Conservation (phyloP, 2,888 invertebrate species). For the Thymelicus sylvestris region DNA sequence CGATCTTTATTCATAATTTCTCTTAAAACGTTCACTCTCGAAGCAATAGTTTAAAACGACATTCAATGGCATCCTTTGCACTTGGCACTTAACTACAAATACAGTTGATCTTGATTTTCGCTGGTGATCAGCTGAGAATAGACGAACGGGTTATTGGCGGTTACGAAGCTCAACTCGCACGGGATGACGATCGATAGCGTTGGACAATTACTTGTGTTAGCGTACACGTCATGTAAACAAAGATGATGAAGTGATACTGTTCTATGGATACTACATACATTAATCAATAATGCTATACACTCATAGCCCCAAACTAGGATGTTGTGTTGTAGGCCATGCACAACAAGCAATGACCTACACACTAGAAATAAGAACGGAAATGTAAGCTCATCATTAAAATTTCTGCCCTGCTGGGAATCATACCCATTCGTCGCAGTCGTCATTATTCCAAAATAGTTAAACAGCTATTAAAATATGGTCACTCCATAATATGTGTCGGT, state of each 20-base stretch:
- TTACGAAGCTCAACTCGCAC: constrained; percentile 11
- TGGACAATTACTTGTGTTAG: constrained; percentile 8
- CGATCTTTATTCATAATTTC: too few species aligned
- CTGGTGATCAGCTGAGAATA: constrained; percentile 26
- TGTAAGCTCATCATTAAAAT: too few species aligned
- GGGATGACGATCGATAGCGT: constrained; percentile 3
- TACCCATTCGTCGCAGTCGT: too few species aligned
- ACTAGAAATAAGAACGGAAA: too few species aligned
- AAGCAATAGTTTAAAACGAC: not conserved
- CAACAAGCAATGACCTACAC: too few species aligned
- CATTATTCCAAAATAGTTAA: not conserved
- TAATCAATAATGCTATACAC: too few species aligned
- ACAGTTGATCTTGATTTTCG: constrained; percentile 28
- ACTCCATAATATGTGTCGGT: not conserved
- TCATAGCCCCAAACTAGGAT: too few species aligned
- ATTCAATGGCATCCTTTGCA: constrained; percentile 11
- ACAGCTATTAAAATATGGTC: not conserved
- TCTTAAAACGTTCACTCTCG: too few species aligned
- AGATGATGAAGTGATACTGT: not conserved
- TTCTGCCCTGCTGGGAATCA: too few species aligned
- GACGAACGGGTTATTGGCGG: constrained; percentile 29
- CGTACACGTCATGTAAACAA: constrained; percentile 17
- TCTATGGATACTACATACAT: too few species aligned
- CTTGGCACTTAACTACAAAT: constrained; percentile 11
- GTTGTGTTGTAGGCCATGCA: too few species aligned